Base-by-base conservation (phyloP, 2,797 vertebrate species). In the Poeciliopsis gracilis region DNA sequence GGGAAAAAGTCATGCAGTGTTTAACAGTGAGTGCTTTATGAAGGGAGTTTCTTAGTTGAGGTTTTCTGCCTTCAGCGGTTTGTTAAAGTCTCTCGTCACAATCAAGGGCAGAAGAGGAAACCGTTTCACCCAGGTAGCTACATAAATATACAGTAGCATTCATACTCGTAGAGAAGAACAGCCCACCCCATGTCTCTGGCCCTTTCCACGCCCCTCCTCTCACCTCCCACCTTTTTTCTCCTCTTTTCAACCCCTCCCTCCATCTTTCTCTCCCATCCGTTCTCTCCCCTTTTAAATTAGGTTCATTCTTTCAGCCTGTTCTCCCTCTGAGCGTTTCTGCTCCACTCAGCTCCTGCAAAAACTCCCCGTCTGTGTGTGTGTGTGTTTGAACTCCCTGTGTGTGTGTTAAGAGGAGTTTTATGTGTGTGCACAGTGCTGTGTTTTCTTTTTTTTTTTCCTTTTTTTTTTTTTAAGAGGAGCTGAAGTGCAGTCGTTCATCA, bases 261-360 rank as follows among this genome's bases (percentile, higher is more conserved):
- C 59, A 75, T 72, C 79, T 82, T 72, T 82, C 84, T 73, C 77
- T 79, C 76, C 76, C 69, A 61, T 25, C 36, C 51, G n/a, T 36
- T 69, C 25, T 70, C 87, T 82, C 46, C 77, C 74, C 86, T 93
- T 90, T 93, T 91, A 90, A 95, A 94, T 94, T 94, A 94, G 94
- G 90, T 88, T 92, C 90, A 93, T 95, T 96, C 93, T 95, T 94
- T 88, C 84, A 92, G 92, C 86, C 92, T 71, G 90, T 91, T 92
- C 89, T 91, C 90, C 87, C 91, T 94, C 89, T 84, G 88, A 93
- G 88, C 89, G 83, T 88, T 89, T 89, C 90, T 79, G 45, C 86
- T 87, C 82, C 30, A 84, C 91, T 89, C 90, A 70, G 86, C 87
- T 92, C 82, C 86, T 86, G 87, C 79, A 84, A 92, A 87, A 88